Base-by-base conservation (phyloP, 2,113 vertebrate species). In the Triplophysa tibetana region DNA sequence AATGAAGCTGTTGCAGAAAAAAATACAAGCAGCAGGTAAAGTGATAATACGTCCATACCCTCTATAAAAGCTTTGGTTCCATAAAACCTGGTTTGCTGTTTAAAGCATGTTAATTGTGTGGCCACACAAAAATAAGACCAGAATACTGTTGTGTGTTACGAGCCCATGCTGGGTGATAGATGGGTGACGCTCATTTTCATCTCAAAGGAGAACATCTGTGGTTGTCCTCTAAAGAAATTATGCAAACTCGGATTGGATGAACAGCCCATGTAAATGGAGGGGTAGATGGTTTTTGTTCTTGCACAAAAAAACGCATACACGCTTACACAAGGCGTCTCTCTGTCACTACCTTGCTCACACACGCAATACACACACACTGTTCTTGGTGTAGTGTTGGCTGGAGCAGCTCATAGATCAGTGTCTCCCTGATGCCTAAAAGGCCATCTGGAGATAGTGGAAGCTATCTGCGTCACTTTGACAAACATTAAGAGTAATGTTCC, bases 121-220 rank as follows among this genome's bases (percentile, higher is more conserved):
- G 14, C 13, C 16, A 52, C 50, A 52, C 14, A 56, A 7, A n/a
- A 56, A n/a, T 56, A 56, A 56, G 8, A 56, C 17, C 21, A 56
- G 17, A 56, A n/a, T 56, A 8, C 54, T 56, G 19, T 38, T 58
- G 50, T 65, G 60, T 52, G 21, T 62, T 61, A n/a, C 50, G 14
- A 67, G 41, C 29, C 76, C 60, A 66, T 63, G 78, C 60, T 29
- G 64, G 38, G 76, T 45, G 79, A 21, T 63, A n/a, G 54, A 78
- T 70, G 38, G 45, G 77, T 17, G 64, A 78, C 73, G 78, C 88
- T 90, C 87, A 91, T 91, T 91, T 91, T 87, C 87, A 91, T 91
- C 83, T 91, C 86, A 92, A 92, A 89, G 80, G 86, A 75, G 80
- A 84, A 81, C 89, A 90, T 87, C 89, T 91, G 90, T 88, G 88